Evolutionary conservation across 1,140 invertebrate genomes (phyloP).

Genomic region (Drosophila insularis): DNA sequence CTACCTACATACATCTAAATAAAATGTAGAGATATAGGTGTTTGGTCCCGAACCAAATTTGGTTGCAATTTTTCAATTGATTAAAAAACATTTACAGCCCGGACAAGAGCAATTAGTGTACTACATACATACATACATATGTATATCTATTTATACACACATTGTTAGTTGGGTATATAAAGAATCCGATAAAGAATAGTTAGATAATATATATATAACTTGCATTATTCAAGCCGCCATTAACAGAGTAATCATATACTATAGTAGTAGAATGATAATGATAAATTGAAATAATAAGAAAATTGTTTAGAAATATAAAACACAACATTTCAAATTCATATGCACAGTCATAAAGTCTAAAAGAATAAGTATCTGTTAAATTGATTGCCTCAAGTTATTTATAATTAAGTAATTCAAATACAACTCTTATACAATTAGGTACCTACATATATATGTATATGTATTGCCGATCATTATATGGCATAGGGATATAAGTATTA

Average conservation of each 20-base stretch:
- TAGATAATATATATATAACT: not conserved
- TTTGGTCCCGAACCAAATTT: slow-evolving; percentile 51
- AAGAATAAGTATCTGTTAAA: not conserved
- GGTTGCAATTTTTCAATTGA: slow-evolving; percentile 72
- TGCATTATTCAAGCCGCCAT: not conserved
- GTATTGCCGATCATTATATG: too few species aligned
- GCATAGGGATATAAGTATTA: too few species aligned
- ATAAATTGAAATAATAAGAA: slow-evolving; percentile 33
- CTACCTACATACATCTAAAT: slow-evolving; percentile 17
- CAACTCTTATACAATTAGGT: not conserved
- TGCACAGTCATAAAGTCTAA: slow-evolving; percentile 1
- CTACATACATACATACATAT: slow-evolving; percentile 5
- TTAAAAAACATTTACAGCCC: slow-evolving; percentile 39
- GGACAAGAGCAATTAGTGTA: slow-evolving; percentile 47
- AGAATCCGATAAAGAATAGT: not conserved
- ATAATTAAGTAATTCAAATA: not conserved
- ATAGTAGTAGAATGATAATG: not conserved
- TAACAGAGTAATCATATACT: slow-evolving; percentile 2
- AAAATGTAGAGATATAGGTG: slow-evolving; percentile 18
- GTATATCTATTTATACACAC: slow-evolving; percentile 17
- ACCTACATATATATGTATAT: too few species aligned
- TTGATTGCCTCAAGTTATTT: not conserved
- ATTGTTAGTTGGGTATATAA: not conserved
- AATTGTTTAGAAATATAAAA: slow-evolving; percentile 11
- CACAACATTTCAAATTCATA: not conserved